Conservation (phyloP, 2,113 vertebrate genomes). For the Thymallus thymallus region DNA sequence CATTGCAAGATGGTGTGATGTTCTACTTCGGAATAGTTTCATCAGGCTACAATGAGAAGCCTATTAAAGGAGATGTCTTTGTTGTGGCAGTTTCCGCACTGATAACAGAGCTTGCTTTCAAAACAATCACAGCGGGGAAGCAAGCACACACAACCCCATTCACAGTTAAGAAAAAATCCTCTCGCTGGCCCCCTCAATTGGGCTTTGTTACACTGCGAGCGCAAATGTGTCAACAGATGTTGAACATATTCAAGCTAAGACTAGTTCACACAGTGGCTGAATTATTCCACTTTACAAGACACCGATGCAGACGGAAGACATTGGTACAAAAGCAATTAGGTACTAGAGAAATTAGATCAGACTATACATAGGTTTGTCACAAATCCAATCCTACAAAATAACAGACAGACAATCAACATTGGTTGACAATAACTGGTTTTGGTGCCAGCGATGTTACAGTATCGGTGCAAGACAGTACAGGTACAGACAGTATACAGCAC, state of each 20-base stretch:
- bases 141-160: background rate
- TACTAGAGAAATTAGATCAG: no score
- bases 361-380: no score
- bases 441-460: no score
- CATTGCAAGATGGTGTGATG: background rate
- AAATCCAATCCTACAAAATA: no score
- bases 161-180: conserved; percentile 5
- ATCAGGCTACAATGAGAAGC: background rate
- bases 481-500: no score
- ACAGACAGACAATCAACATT: no score
- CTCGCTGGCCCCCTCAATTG: background rate
- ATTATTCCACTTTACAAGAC: background rate
- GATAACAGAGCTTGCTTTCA: background rate
- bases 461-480: no score
- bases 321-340: no score
- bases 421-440: no score
- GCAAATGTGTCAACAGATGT: background rate
- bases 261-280: background rate
- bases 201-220: background rate
- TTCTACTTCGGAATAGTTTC: background rate
- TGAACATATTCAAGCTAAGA: background rate
- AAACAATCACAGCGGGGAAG: conserved; percentile 4
- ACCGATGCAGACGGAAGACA: background rate
- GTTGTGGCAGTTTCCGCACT: background rate
- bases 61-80: background rate